These are phyloP conservation scores for Hermetia illucens DNA, from an alignment of 1,140 invertebrate genomes.

Conservation along the genomic window DNA sequence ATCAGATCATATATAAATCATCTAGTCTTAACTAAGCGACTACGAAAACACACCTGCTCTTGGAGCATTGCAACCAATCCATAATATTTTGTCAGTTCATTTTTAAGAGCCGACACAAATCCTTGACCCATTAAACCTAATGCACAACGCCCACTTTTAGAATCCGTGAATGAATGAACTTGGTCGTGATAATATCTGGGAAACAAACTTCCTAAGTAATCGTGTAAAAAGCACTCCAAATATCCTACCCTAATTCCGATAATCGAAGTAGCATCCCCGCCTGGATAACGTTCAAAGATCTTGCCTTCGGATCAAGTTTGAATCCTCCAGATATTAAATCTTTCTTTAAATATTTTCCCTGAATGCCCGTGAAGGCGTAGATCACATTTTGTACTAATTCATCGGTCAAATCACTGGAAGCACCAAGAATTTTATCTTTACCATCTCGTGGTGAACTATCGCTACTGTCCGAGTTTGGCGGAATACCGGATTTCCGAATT, in stretches of 20 bases:
- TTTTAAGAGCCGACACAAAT: conserved; percentile 68
- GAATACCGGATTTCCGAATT: not conserved
- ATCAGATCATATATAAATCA: not conserved
- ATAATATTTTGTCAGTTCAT: conserved; percentile 78
- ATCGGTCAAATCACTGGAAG: conserved; percentile 21
- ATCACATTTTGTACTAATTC: conserved; percentile 62
- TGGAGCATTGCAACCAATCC: conserved; percentile 76
- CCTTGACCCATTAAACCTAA: conserved; percentile 71
- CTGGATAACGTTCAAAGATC: conserved; percentile 30
- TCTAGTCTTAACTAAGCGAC: not conserved
- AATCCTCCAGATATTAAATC: conserved; percentile 49
- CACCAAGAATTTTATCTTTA: not conserved
- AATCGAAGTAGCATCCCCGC: conserved; percentile 50
- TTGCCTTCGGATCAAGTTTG: conserved; percentile 45
- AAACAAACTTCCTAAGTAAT: not conserved
- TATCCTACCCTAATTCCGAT: conserved; percentile 57
- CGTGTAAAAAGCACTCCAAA: not conserved
- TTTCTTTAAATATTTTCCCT: conserved; percentile 57
- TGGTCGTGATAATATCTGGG: conserved; percentile 59
- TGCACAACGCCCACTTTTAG: conserved; percentile 40
- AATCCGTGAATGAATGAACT: conserved; percentile 54
- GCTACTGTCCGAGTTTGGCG: not conserved
- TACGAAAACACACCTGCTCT: conserved; percentile 66
- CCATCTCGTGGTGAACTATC: not conserved
- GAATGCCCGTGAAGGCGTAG: conserved; percentile 67